Conservation (phyloP, 2,797 vertebrate genomes). For the Melanogrammus aeglefinus region DNA sequence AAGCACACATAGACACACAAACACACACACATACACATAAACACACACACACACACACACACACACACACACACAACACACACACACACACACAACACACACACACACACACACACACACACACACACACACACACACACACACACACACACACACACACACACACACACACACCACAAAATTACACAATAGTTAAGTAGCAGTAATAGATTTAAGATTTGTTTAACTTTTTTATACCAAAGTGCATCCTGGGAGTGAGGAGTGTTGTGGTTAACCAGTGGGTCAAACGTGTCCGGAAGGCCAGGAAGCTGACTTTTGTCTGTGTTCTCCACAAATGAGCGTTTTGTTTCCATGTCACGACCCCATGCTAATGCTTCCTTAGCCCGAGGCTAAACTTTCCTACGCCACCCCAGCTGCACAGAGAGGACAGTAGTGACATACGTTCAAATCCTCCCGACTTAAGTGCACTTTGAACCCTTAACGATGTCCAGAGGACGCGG, state of each 20-base stretch:
- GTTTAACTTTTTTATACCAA: not conserved
- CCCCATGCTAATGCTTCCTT: slow-evolving; percentile 3
- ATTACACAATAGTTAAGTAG: no score
- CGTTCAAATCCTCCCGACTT: slow-evolving; percentile 48
- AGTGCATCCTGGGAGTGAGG: not conserved
- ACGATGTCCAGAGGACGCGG: slow-evolving; percentile 37
- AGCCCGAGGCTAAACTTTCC: slow-evolving; percentile 49
- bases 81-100: slow-evolving; percentile 7
- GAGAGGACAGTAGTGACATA: slow-evolving; percentile 39
- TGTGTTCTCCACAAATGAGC: slow-evolving; percentile 12
- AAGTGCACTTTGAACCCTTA: slow-evolving; percentile 47
- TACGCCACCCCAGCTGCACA: slow-evolving; percentile 63
- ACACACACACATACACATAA: slow-evolving; percentile 6
- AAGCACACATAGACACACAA: slow-evolving; percentile 5
- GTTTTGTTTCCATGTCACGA: not conserved
- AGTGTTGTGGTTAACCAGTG: not conserved
- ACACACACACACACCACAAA: not conserved
- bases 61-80: slow-evolving; percentile 6
- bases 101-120: not conserved
- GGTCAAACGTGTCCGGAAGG: not conserved
- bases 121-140: slow-evolving; percentile 9
- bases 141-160: slow-evolving; percentile 5
- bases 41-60: slow-evolving; percentile 4
- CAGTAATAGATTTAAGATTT: no score
- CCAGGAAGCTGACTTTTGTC: slow-evolving; percentile 19